Evolutionary conservation across 2,888 invertebrate species (phyloP).

Genomic region (Balanococcus diminutus): DNA sequence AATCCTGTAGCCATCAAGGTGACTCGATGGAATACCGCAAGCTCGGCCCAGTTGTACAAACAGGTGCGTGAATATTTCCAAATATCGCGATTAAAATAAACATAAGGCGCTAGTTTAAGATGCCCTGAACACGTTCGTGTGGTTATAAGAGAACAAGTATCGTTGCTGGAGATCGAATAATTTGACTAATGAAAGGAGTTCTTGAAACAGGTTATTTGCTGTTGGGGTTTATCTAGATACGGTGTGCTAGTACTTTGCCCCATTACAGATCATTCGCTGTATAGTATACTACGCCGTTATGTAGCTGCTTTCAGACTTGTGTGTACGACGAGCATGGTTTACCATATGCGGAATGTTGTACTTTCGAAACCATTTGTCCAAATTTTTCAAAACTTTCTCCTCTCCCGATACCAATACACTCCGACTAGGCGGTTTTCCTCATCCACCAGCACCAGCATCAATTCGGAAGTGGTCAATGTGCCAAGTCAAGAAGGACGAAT

Average conservation of each 20-base stretch:
- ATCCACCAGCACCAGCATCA: not conserved
- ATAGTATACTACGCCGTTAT: not conserved
- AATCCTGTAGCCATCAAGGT: not conserved
- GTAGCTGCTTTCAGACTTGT: not conserved
- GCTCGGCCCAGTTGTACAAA: not conserved
- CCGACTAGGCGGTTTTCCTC: not conserved
- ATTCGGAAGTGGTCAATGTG: not conserved
- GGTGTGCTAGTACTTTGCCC: conserved; percentile 33
- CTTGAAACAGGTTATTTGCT: conserved; percentile 54
- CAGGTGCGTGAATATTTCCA: not conserved
- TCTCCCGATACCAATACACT: not conserved
- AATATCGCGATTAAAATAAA: not conserved
- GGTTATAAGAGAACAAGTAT: conserved; percentile 31
- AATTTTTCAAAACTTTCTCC: conserved; percentile 52
- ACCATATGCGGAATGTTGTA: conserved; percentile 53
- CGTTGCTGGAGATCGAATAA: conserved; percentile 49
- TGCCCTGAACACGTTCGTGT: conserved; percentile 16
- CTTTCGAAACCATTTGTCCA: conserved; percentile 52
- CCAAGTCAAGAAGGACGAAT: not conserved
- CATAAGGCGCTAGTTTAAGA: conserved; percentile 39
- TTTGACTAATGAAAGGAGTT: conserved; percentile 55
- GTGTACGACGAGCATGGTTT: not conserved
- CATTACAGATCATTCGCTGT: conserved; percentile 28
- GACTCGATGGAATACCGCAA: not conserved
- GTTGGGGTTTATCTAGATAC: conserved; percentile 48